Base-by-base conservation (phyloP, 2,888 invertebrate genomes). In the Cryptocephalus primarius region DNA sequence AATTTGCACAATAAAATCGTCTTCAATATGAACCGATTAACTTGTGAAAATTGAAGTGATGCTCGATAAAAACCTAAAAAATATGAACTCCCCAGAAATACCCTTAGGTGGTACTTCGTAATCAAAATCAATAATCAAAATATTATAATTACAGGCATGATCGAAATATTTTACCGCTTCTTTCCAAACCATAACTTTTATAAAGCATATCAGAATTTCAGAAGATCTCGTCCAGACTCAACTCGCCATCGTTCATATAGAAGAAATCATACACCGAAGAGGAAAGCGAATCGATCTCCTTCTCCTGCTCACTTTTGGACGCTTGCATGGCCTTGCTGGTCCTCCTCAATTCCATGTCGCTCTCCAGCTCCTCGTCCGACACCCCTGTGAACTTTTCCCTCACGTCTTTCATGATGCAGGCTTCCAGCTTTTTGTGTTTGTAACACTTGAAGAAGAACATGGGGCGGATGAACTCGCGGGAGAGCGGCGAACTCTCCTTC, bases 371-470 rank as follows among this genome's bases (percentile, higher is more conserved):
- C 39, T 78, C 78, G 47, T 79, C 79, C 49, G 74, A 70, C 1
- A 69, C 66, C 4, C 65, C 65, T 9, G 77, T 70, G 64, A 78
- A 80, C 45, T 79, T 75, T 52, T 82, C 81, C 22, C 80, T 72
- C 46, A 83, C 79, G 57, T 83, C 82, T 59, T 82, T 82, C 81
- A 83, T 80, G 52, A 82, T 79, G 62, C 82, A 83, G 0, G 82
- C 80, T 62, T 83, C 82, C 44, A 83, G 60, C 60, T 83, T 83
- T 70, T 83, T 82, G 69, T 83, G 82, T 75, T 82, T 82, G 66
- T 83, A 83, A 57, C 82, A 83, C 48, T 80, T 76, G 74, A 83
- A 83, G 75, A 83, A 83, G 72, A 82, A 81, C 77, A 82, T 82
- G 1, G 82, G 80, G 48, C 77, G 74, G 51, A 81, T 76, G 40